Base-by-base conservation (phyloP, 2,888 invertebrate species). In the Teinopalpus imperialis region DNA sequence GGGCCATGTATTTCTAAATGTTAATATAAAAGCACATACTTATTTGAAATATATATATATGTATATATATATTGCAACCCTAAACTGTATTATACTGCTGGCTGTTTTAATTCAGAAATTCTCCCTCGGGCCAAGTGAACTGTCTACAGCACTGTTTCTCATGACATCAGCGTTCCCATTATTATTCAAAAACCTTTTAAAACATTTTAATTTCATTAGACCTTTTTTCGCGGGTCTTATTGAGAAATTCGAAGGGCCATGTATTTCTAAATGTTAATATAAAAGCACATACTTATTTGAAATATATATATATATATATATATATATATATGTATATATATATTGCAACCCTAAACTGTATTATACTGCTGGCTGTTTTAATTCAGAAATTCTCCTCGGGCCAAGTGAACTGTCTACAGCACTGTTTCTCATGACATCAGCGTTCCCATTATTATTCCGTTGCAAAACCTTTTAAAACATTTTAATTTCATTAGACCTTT, bases 141-240 rank as follows among this genome's bases (percentile, higher is more conserved):
- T 56, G 54, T 57, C 55, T 60, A 52, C 59, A 57, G 37, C 52
- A 40, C 23, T 46, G 50, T 46, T 49, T 42, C 57, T 50, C 53
- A 49, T 48, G 61, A 54, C 54, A 49, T 48, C 54, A 54, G 45
- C 40, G 39, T 49, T 48, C 57, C 60, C 58, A 66, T 66, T 71
- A 70, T 62, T 63, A 66, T 69, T 63, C 63, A 57, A 67, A n/a
- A 74, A 69, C 63, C 61, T 67, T 68, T 69, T 64, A 67, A 69
- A 69, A 64, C 57, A 67, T 66, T 61, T 55, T 63, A 69, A 73
- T 68, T 68, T 67, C 66, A 69, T 67, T 66, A 56, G 54, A 52
- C 47, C 54, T 53, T 41, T n/a, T 49, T 57, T 37, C 40, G 51
- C 37, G 42, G 40, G 49, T 49, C 44, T 49, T 48, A 41, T 31